Percentiles rank a stretch among this genome's conserved stretches.
phyloP scores from a whole-genome alignment of 1,140 invertebrate species.

The Nomia melanderi region DNA sequence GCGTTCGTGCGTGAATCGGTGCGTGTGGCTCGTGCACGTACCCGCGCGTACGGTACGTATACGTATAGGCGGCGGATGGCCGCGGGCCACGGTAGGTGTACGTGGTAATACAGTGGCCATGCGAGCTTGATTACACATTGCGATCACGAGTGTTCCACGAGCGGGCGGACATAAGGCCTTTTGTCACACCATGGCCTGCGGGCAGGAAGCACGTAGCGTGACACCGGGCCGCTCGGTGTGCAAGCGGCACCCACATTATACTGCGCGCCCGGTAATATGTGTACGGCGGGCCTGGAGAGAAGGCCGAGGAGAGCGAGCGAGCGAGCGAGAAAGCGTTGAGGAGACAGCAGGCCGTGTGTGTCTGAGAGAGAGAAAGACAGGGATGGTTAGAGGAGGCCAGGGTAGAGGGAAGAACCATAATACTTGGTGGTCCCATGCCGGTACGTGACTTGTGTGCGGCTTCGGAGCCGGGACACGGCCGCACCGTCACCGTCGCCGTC shows the following conservation, averaged over 20 bases:
- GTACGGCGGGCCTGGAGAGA: constrained; percentile 42
- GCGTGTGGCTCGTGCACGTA: neutral
- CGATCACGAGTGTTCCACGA: constrained; percentile 79
- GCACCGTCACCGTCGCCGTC: constrained; percentile 3
- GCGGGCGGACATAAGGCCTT: constrained; percentile 76
- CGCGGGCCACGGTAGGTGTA: constrained; percentile 64
- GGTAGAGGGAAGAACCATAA: constrained; percentile 69
- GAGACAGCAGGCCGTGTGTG: neutral
- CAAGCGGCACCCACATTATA: constrained; percentile 74
- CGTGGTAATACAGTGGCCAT: constrained; percentile 72
- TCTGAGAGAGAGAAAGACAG: neutral
- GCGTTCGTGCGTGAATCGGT: no score
- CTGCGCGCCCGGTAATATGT: constrained; percentile 68
- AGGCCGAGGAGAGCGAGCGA: neutral
- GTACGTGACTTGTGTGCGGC: constrained; percentile 74
- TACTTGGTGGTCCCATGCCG: constrained; percentile 69
- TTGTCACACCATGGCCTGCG: constrained; percentile 76
- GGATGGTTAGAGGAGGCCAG: constrained; percentile 1
- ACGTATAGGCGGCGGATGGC: constrained; percentile 34
- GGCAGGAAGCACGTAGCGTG: constrained; percentile 81
- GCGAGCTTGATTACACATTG: constrained; percentile 78
- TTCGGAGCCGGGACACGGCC: constrained; percentile 60
- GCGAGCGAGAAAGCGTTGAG: neutral
- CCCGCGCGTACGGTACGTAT: neutral
- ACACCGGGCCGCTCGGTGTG: constrained; percentile 70